These are phyloP conservation scores for Botia kubotai DNA, from an alignment of 2,797 vertebrate genomes.

Conservation along the genomic window DNA sequence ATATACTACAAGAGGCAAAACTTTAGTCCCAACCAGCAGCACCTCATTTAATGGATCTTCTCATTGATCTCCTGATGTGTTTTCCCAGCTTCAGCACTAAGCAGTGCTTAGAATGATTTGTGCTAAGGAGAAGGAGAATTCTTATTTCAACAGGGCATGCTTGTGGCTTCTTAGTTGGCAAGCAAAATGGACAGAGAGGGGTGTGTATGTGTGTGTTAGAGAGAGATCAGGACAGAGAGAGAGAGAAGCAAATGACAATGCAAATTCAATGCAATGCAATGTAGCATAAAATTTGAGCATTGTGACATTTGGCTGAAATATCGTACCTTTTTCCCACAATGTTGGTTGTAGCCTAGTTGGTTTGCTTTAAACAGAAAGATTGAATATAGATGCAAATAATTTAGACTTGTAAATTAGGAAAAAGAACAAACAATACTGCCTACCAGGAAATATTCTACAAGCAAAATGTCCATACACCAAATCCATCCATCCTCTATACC, in stretches of 20 bases:
- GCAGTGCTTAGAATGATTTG: constrained; percentile 1
- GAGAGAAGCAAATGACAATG: neutral
- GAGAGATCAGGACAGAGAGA: neutral
- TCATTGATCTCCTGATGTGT: constrained; percentile 7
- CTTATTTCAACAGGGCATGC: constrained; percentile 3
- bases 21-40: neutral
- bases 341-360: neutral
- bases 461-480: neutral
- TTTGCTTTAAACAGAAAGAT: neutral
- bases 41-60: constrained; percentile 25
- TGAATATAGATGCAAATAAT: neutral
- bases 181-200: neutral
- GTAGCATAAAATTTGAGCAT: neutral
- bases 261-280: neutral
- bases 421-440: neutral
- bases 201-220: neutral
- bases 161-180: constrained; percentile 18
- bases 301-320: neutral
- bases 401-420: neutral
- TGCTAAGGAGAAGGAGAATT: constrained; percentile 1
- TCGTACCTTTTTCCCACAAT: neutral
- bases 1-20: constrained; percentile 2
- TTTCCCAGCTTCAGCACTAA: neutral
- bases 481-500: no score
- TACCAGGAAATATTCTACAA: neutral